phyloP scores from a whole-genome alignment of 2,888 invertebrate genomes.

The Frankliniella fusca region DNA sequence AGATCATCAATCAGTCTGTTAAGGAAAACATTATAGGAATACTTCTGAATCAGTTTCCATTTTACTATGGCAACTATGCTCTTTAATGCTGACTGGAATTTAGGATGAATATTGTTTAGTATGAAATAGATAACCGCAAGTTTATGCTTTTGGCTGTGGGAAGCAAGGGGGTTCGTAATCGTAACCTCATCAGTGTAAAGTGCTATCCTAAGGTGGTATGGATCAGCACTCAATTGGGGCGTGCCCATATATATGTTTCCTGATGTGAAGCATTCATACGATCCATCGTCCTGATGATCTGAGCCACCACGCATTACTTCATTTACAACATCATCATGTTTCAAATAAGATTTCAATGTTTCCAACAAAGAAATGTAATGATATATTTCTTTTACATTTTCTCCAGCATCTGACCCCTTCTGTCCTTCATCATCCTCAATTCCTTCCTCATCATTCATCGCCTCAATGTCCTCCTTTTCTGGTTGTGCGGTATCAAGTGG shows the following conservation, averaged over 20 bases:
- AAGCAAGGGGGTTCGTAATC: not conserved
- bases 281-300: not conserved
- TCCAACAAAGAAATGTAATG: not conserved
- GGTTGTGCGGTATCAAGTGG: not conserved
- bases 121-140: not conserved
- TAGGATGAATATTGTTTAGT: not conserved
- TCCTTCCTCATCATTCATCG: not conserved
- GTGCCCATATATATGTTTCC: not conserved
- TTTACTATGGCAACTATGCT: not conserved
- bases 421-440: not conserved
- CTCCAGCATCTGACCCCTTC: not conserved
- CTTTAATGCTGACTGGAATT: not conserved
- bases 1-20: not conserved
- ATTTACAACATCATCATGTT: not conserved
- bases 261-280: not conserved
- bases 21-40: not conserved
- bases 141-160: not conserved
- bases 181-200: not conserved
- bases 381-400: not conserved
- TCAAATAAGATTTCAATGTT: not conserved
- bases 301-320: not conserved
- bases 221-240: not conserved
- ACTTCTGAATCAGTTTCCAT: not conserved
- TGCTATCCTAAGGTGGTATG: not conserved
- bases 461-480: not conserved